Conservation (phyloP, 2,113 vertebrate genomes). For the Lasiurus cinereus region DNA sequence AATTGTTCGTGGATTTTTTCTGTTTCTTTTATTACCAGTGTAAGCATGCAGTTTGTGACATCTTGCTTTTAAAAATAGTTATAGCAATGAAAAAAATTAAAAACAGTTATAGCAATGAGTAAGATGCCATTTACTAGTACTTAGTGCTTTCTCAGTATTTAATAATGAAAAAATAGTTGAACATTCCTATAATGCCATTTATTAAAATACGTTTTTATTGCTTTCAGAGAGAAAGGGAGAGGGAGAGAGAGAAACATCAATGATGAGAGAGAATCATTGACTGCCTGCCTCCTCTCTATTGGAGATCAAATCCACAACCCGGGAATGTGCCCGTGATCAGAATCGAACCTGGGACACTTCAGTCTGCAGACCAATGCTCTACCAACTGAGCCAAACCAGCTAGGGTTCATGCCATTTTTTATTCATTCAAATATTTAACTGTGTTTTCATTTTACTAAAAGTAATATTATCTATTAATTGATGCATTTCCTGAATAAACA, state of each 20-base stretch:
- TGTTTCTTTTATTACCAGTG: neutral
- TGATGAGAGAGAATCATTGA: no score
- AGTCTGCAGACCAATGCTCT: no score
- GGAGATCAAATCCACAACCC: no score
- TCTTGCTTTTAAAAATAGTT: constrained; percentile 24
- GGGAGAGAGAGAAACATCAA: no score
- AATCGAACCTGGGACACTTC: no score
- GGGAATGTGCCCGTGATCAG: no score
- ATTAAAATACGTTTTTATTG: neutral
- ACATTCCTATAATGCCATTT: neutral
- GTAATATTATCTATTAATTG: constrained; percentile 15
- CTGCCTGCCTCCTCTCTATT: no score
- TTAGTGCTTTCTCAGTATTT: constrained; percentile 21
- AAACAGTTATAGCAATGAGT: neutral
- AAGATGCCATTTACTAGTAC: neutral
- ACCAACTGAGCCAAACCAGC: no score
- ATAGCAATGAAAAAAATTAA: neutral
- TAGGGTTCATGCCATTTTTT: neutral
- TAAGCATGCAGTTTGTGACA: neutral
- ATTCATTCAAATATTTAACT: neutral
- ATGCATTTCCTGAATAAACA: constrained; percentile 27
- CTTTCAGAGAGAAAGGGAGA: no score
- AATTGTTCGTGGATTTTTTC: constrained; percentile 4
- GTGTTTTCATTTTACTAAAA: constrained; percentile 50
- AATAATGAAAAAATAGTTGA: constrained; percentile 29